Percentiles rank a stretch among this genome's conserved stretches.
Evolutionary conservation across 2,113 vertebrate species (phyloP).

Genomic region (Indicator indicator): DNA sequence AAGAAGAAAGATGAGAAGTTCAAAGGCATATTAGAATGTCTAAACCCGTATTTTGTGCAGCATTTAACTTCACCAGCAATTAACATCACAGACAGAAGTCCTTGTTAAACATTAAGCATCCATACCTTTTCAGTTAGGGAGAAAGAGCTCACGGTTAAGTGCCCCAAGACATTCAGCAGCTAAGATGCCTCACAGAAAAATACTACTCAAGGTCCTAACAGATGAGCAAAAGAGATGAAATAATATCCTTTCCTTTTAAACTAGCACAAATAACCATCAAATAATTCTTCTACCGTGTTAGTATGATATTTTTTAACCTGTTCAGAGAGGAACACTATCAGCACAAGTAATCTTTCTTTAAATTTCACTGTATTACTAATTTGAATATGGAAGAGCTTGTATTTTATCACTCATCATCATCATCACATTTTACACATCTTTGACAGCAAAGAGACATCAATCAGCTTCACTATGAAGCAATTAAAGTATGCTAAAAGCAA

Average conservation of each 20-base stretch:
- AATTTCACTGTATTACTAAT: neutral
- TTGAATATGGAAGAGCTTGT: neutral
- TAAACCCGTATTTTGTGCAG: neutral
- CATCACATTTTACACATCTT: neutral
- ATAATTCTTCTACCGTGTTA: neutral
- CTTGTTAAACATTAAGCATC: conserved; percentile 16
- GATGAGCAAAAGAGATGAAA: neutral
- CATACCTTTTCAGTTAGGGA: neutral
- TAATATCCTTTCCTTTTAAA: neutral
- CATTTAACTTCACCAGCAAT: neutral
- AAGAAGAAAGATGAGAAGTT: neutral
- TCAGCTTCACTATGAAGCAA: neutral
- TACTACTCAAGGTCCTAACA: neutral
- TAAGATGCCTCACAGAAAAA: neutral
- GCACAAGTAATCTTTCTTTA: neutral
- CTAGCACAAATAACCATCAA: neutral
- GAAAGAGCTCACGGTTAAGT: neutral
- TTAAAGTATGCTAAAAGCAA: neutral
- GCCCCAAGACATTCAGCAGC: neutral
- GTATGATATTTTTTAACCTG: neutral
- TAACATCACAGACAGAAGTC: neutral
- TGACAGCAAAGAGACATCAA: neutral
- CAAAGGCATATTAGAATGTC: neutral
- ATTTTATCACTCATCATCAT: neutral
- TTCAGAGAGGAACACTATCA: neutral